Conservation (phyloP, 2,888 invertebrate species). For the Congeria kusceri region DNA sequence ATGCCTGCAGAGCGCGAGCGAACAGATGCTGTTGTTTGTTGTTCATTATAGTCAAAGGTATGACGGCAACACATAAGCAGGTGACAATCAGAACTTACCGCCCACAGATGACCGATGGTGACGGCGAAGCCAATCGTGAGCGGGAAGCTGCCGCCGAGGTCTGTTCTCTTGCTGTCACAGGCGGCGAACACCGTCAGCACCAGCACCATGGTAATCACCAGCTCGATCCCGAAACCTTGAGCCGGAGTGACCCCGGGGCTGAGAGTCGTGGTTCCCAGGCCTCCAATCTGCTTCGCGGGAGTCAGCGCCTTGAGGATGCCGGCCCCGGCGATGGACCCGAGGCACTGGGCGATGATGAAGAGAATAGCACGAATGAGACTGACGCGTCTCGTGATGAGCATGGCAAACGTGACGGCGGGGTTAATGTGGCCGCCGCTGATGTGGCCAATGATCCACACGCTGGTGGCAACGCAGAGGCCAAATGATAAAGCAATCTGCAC, state of each 20-base stretch:
- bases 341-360: slow-evolving; percentile 96
- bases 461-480: slow-evolving; percentile 93
- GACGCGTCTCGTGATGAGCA: slow-evolving; percentile 93
- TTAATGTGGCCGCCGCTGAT: slow-evolving; percentile 90
- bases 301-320: slow-evolving; percentile 90
- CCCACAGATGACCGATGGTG: slow-evolving; percentile 93
- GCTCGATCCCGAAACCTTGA: slow-evolving; percentile 94
- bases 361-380: slow-evolving; percentile 91
- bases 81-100: slow-evolving; percentile 88
- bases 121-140: slow-evolving; percentile 95
- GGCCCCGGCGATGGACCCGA: slow-evolving; percentile 96
- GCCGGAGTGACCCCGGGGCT: slow-evolving; percentile 85
- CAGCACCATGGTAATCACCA: slow-evolving; percentile 93
- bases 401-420: slow-evolving; percentile 86
- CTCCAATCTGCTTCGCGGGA: slow-evolving; percentile 89
- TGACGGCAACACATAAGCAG: too few species aligned
- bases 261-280: slow-evolving; percentile 91
- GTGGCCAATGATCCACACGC: slow-evolving; percentile 93
- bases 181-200: slow-evolving; percentile 94
- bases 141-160: slow-evolving; percentile 91
- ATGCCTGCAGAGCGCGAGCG: too few species aligned
- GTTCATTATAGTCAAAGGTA: too few species aligned
- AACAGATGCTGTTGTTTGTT: too few species aligned
- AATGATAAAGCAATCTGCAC: slow-evolving; percentile 94
- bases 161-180: slow-evolving; percentile 92